Conservation (phyloP, 2,888 invertebrate genomes). For the Pseudococcus jackbeardsleyi region DNA sequence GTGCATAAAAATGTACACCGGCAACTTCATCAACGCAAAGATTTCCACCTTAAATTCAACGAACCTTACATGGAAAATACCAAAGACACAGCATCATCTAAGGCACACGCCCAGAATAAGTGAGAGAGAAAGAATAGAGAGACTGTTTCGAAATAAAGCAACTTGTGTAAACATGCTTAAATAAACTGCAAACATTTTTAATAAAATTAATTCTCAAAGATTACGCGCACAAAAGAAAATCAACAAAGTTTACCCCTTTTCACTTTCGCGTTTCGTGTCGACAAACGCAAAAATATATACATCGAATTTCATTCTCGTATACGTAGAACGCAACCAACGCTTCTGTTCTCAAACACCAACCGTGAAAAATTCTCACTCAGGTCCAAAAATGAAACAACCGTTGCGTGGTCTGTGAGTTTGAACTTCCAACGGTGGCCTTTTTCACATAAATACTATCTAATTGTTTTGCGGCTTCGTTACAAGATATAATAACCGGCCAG, state of each 20-base stretch:
- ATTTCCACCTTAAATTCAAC: constrained; percentile 31
- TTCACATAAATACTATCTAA: constrained; percentile 48
- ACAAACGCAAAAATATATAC: constrained; percentile 9
- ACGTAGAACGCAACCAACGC: background rate
- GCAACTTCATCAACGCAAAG: constrained; percentile 41
- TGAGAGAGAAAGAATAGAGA: background rate
- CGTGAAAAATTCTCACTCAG: constrained; percentile 6
- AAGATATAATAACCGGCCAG: constrained; percentile 29
- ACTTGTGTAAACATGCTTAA: constrained; percentile 50
- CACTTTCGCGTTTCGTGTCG: constrained; percentile 18
- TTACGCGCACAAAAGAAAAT: constrained; percentile 46
- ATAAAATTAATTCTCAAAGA: constrained; percentile 54
- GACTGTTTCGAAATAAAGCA: constrained; percentile 30
- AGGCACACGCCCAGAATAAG: background rate
- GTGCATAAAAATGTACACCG: constrained; percentile 1
- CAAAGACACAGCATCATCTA: background rate
- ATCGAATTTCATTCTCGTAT: background rate
- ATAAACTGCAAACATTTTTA: constrained; percentile 51
- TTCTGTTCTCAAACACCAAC: background rate
- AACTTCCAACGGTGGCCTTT: background rate
- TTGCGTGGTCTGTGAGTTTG: background rate
- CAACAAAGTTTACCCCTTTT: constrained; percentile 43
- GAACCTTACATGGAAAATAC: background rate
- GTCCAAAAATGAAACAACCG: background rate
- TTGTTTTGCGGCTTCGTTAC: constrained; percentile 46